These are phyloP conservation scores for Chrysopilus asiliformis DNA, from an alignment of 2,888 invertebrate species.

Conservation along the genomic window DNA sequence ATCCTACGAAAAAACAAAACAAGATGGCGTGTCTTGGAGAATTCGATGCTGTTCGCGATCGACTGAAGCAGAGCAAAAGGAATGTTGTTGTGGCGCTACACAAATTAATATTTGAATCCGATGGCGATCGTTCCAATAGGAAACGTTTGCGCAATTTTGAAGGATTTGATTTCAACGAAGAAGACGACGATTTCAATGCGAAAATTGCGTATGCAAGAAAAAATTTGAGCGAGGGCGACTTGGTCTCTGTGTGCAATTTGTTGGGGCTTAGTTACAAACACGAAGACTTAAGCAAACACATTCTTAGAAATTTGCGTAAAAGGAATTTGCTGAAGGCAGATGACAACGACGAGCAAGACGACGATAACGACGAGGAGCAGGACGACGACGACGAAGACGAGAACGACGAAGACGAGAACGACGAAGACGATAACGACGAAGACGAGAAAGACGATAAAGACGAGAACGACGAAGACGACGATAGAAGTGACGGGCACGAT, in stretches of 20 bases:
- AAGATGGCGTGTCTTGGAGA: background rate
- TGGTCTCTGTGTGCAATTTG: background rate
- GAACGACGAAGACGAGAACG: too few species aligned
- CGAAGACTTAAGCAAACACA: background rate
- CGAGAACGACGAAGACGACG: background rate
- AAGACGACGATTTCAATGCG: slow-evolving; percentile 4
- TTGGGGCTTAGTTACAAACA: background rate
- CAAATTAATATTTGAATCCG: slow-evolving; percentile 10
- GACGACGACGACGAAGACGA: too few species aligned
- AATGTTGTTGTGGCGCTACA: slow-evolving; percentile 6
- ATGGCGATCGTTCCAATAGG: slow-evolving; percentile 12
- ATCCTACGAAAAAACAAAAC: background rate
- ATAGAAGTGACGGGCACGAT: background rate
- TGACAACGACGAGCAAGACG: background rate
- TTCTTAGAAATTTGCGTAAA: background rate
- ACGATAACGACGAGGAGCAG: background rate
- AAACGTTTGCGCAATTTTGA: slow-evolving; percentile 10
- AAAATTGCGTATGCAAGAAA: slow-evolving; percentile 7
- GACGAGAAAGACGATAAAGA: background rate
- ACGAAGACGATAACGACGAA: background rate
- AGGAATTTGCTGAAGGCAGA: too few species aligned
- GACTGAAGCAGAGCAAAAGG: background rate
- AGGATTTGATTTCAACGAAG: slow-evolving; percentile 11
- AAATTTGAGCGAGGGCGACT: background rate
- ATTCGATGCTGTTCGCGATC: background rate